These are phyloP conservation scores for Bubo blakistoni DNA, from an alignment of 2,113 vertebrate species.

Conservation along the genomic window DNA sequence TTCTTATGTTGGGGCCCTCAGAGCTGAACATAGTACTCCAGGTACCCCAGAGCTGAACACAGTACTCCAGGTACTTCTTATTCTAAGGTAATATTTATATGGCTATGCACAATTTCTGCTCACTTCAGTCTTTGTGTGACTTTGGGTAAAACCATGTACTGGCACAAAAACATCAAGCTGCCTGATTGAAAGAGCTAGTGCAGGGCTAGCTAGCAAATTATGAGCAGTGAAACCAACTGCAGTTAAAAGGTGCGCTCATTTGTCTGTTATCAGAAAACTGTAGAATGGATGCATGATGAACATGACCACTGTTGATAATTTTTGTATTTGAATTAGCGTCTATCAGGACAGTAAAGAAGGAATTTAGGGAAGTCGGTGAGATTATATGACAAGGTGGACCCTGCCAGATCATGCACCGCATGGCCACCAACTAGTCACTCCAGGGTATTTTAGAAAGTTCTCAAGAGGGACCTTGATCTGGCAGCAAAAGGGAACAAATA, in stretches of 20 bases:
- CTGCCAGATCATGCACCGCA: rapidly evolving
- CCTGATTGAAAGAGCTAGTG: neutral
- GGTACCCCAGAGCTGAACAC: too few species aligned
- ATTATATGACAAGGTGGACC: neutral
- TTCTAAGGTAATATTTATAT: neutral
- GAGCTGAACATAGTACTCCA: too few species aligned
- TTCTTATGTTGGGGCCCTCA: too few species aligned
- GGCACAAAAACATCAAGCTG: neutral
- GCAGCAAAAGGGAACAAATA: neutral
- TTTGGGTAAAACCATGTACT: neutral
- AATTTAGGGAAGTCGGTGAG: rapidly evolving
- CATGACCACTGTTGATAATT: neutral
- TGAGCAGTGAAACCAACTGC: neutral
- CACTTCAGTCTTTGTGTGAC: neutral
- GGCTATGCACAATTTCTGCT: neutral
- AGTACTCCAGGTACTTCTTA: too few species aligned
- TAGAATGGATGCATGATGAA: neutral
- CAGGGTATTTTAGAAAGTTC: neutral
- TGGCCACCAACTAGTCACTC: neutral
- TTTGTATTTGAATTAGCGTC: neutral
- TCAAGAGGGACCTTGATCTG: neutral
- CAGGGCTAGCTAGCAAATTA: neutral
- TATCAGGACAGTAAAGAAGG: neutral
- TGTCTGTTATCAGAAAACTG: neutral
- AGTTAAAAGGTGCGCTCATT: neutral